Evolutionary conservation across 2,113 vertebrate species (phyloP), one percentile per base, ranked within the genome.

Genomic region (Anoura caudifer): DNA sequence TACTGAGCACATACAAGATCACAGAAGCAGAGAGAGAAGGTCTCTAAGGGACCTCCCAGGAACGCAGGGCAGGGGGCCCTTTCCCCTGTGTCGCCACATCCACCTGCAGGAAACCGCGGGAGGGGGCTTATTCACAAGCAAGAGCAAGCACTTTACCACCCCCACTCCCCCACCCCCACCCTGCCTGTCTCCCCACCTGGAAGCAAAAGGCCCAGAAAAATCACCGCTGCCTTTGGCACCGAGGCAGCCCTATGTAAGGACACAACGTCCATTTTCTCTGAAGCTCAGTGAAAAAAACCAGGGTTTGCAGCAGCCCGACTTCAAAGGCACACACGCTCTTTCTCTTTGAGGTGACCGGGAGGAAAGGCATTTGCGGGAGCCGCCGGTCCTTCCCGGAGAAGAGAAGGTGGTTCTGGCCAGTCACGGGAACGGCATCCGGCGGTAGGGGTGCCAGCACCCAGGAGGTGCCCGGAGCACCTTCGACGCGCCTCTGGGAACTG

Each of bases 401-500:
- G 19, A 16, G 7, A 17, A 12, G 70, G 28, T 31, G 31, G 47
- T 84, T 70, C 95, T 31, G 45, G 12, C 20, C 9, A 7, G 4
- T 16, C 15, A 11, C 13, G 1, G 24, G 14, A 4, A 41, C 16
- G 10, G 0, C 2, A 13, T 1, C 13, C 5, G 33, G 47, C 19
- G 0, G 8, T 3, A 54, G 52, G 20, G 19, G 4, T n/a, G 45
- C 50, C 3, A 9, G 15, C 16, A 22, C 56, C 45, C 14, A 50
- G 47, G 47, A 73, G 31, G 50, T 0, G 17, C 36, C 12, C 0
- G 4, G 4, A 2, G 56, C 56, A 11, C 28, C 22, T 16, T 16
- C 3, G 2, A 0, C 1, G 0, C 17, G 2, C 22, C 41, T 14
- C 33, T 0, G 70, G 17, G 17, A 2, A 2, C 19, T 7, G 15